These are phyloP conservation scores for Fregetta grallaria DNA, from an alignment of 2,113 vertebrate genomes.

Conservation along the genomic window DNA sequence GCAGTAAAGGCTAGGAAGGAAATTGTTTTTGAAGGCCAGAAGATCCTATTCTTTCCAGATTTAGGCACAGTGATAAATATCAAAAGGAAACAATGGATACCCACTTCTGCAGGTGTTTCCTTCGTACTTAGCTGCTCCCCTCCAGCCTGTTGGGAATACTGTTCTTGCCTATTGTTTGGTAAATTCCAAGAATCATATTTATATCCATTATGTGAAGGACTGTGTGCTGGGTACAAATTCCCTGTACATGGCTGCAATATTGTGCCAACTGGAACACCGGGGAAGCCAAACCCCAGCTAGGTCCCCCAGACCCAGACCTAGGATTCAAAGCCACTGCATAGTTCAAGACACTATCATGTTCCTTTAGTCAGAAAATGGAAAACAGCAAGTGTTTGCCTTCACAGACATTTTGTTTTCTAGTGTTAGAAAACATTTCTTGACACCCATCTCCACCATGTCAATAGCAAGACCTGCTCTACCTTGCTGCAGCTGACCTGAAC, in stretches of 20 bases:
- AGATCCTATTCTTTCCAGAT: slow-evolving; percentile 65
- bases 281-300: neutral
- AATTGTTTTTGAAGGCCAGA: slow-evolving; percentile 57
- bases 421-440: neutral
- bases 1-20: slow-evolving; percentile 63
- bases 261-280: slow-evolving; percentile 28
- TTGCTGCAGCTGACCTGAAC: neutral
- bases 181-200: slow-evolving; percentile 67
- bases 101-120: slow-evolving; percentile 70
- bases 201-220: slow-evolving; percentile 24
- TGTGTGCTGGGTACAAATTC: neutral
- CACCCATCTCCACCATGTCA: neutral
- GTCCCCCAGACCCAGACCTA: neutral
- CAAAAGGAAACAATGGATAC: slow-evolving; percentile 73
- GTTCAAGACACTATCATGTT: neutral
- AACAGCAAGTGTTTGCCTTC: neutral
- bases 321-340: neutral
- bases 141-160: slow-evolving; percentile 50
- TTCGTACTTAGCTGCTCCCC: slow-evolving; percentile 47
- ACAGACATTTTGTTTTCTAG: neutral
- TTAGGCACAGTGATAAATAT: slow-evolving; percentile 64
- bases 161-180: slow-evolving; percentile 57
- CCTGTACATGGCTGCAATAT: neutral
- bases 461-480: neutral
- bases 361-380: neutral